A percentile compares a stretch with the other conserved stretches of the same genome.
These are phyloP conservation scores for Poeciliopsis occidentalis DNA, from an alignment of 2,113 vertebrate genomes.

Conservation along the genomic window DNA sequence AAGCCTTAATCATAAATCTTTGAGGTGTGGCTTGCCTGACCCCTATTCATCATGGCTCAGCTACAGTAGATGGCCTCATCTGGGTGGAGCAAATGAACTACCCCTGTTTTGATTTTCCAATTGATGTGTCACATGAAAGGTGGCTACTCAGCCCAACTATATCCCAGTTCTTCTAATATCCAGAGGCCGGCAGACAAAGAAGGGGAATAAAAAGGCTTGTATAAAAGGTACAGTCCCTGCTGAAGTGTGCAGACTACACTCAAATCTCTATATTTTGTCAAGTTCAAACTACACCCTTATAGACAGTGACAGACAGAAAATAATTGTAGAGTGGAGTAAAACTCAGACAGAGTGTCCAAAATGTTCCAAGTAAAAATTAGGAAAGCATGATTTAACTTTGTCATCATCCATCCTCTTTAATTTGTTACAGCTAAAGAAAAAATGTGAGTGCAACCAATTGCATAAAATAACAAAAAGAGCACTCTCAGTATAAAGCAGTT, in stretches of 20 bases:
- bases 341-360: not conserved
- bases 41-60: constrained; percentile 87
- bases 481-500: not conserved
- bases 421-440: not conserved
- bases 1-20: constrained; percentile 90
- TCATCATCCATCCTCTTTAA: not conserved
- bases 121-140: constrained; percentile 88
- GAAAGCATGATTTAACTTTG: not conserved
- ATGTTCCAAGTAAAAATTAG: not conserved
- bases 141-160: constrained; percentile 42
- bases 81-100: constrained; percentile 91
- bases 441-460: not conserved
- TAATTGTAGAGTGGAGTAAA: not conserved
- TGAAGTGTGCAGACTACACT: too few relatives aligned
- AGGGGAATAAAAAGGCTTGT: not conserved
- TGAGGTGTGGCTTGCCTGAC: constrained; percentile 90
- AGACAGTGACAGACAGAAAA: not conserved
- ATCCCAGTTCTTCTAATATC: constrained; percentile 51
- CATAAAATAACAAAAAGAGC: not conserved
- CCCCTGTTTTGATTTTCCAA: constrained; percentile 94
- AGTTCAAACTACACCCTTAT: not conserved
- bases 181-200: constrained; percentile 52
- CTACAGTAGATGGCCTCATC: constrained; percentile 84
- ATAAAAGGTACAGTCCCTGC: constrained; percentile 46
- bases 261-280: not conserved